phyloP scores from a whole-genome alignment of 2,888 invertebrate genomes.

The Limenitis arthemis region DNA sequence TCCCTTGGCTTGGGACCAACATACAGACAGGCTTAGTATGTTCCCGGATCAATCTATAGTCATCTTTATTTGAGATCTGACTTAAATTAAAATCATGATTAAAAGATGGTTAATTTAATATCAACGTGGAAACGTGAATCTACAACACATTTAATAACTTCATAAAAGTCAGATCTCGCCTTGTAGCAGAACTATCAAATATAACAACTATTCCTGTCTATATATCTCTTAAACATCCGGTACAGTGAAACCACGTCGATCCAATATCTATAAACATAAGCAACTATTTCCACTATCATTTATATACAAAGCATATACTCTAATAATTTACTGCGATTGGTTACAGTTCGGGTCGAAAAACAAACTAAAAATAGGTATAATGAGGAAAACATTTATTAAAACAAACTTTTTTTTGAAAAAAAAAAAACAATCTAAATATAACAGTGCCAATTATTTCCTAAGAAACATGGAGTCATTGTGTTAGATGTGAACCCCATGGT shows the following conservation, averaged over 20 bases:
- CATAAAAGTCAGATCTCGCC: too few species aligned
- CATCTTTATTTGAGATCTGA: too few species aligned
- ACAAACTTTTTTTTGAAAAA: conserved; percentile 50
- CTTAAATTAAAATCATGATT: too few species aligned
- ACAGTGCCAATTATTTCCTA: conserved; percentile 64
- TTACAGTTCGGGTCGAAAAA: conserved; percentile 14
- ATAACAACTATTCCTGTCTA: too few species aligned
- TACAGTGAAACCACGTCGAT: conserved; percentile 1
- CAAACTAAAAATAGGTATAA: conserved; percentile 39
- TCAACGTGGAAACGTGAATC: too few species aligned
- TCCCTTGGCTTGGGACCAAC: conserved; percentile 35
- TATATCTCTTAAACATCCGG: not conserved
- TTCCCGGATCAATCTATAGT: conserved; percentile 10
- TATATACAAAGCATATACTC: conserved; percentile 18
- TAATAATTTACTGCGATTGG: conserved; percentile 12
- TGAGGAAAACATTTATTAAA: conserved; percentile 62
- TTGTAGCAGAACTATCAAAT: too few species aligned
- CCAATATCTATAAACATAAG: conserved; percentile 11
- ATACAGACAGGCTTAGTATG: conserved; percentile 13
- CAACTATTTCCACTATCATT: conserved; percentile 12
- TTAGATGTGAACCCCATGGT: conserved; percentile 17
- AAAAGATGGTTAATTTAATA: too few species aligned
- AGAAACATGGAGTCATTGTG: conserved; percentile 34
- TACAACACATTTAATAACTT: too few species aligned
- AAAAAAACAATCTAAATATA: conserved; percentile 58